A percentile compares a stretch with the other conserved stretches of the same genome.
These are phyloP conservation scores for Neodiprion pinetum DNA, from an alignment of 1,140 invertebrate species.

Conservation along the genomic window DNA sequence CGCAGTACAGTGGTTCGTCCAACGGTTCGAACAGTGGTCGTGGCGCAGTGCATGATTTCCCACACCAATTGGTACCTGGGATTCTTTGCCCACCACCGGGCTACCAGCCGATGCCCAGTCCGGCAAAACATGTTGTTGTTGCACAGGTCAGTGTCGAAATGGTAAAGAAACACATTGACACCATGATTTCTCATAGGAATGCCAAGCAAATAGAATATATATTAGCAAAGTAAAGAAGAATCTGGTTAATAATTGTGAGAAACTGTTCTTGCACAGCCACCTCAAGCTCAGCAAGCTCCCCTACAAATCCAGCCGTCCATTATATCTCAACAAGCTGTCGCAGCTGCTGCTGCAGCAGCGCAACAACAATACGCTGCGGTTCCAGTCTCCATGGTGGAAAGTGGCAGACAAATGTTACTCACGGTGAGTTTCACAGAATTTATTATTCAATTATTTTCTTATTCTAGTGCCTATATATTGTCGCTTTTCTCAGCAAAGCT, in stretches of 20 bases:
- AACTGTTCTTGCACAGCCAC: constrained; percentile 38
- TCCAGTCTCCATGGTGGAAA: constrained; percentile 91
- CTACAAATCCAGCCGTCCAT: constrained; percentile 75
- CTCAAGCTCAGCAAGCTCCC: constrained; percentile 58
- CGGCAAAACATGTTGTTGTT: constrained; percentile 89
- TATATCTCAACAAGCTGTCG: constrained; percentile 71
- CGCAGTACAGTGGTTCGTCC: constrained; percentile 61
- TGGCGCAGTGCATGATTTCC: constrained; percentile 70
- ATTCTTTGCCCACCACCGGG: constrained; percentile 84
- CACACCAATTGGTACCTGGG: constrained; percentile 88
- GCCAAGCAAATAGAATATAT: too few species aligned
- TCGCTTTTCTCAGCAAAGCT: too few species aligned
- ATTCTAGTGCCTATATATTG: background rate
- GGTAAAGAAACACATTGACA: background rate
- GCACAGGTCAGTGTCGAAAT: constrained; percentile 60
- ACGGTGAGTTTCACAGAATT: constrained; percentile 58
- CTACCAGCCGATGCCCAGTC: constrained; percentile 86
- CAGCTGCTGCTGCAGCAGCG: constrained; percentile 62
- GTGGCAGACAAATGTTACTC: constrained; percentile 72
- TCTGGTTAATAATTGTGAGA: too few species aligned
- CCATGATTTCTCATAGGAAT: too few species aligned
- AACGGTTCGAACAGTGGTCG: constrained; percentile 55
- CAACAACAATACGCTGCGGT: constrained; percentile 82
- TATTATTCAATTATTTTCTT: constrained; percentile 12
- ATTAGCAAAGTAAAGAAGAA: too few species aligned